Evolutionary conservation across 2,113 vertebrate species (phyloP).

Genomic region (Hyla sarda): DNA sequence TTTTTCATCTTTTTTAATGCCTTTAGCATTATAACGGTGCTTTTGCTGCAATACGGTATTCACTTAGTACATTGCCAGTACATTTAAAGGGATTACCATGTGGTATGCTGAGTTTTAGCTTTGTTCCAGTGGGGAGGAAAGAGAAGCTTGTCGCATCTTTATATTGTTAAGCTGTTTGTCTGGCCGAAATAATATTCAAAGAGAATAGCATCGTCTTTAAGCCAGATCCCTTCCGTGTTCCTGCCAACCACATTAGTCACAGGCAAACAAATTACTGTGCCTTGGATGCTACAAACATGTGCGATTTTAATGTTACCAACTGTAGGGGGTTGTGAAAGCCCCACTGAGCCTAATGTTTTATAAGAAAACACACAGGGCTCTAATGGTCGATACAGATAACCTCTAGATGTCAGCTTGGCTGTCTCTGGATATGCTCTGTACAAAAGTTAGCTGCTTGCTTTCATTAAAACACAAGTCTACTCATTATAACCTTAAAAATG

Average conservation of each 20-base stretch:
- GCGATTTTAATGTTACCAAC: conserved; percentile 80
- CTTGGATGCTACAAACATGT: conserved; percentile 79
- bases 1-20: conserved; percentile 74
- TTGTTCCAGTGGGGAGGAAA: conserved; percentile 67
- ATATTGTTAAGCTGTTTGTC: conserved; percentile 63
- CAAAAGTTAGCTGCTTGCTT: conserved; percentile 28
- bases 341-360: conserved; percentile 85
- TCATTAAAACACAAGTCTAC: conserved; percentile 31
- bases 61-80: conserved; percentile 66
- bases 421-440: conserved; percentile 28
- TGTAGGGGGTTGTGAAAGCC: conserved; percentile 78
- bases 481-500: conserved; percentile 36
- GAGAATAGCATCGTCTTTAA: conserved; percentile 61
- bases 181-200: conserved; percentile 61
- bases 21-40: conserved; percentile 67
- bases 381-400: conserved; percentile 79
- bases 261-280: conserved; percentile 80
- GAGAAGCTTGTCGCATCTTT: conserved; percentile 62
- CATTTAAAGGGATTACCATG: conserved; percentile 74
- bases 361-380: conserved; percentile 79
- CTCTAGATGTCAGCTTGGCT: conserved; percentile 67
- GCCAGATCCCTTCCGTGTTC: conserved; percentile 60
- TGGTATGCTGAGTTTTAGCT: conserved; percentile 72
- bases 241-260: conserved; percentile 71
- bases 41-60: conserved; percentile 64